These are phyloP conservation scores for Nyleta sp. DNA, from an alignment of 2,888 invertebrate genomes.

Conservation along the genomic window DNA sequence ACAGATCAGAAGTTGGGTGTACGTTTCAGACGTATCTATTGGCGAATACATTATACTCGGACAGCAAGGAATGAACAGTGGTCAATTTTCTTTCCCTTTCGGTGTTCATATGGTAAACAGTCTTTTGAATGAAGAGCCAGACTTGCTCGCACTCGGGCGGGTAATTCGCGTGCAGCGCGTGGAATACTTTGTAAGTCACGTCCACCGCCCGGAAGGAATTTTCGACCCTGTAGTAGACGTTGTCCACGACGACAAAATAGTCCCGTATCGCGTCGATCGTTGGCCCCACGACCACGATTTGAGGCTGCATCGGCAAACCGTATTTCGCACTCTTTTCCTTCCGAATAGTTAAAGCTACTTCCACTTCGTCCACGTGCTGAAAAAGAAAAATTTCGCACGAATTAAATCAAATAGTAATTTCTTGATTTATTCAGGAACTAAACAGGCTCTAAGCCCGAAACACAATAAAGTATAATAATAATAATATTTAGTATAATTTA, in stretches of 20 bases:
- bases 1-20: neutral
- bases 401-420: neutral
- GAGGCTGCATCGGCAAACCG: conserved; percentile 53
- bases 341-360: conserved; percentile 36
- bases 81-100: conserved; percentile 49
- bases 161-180: conserved; percentile 58
- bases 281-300: conserved; percentile 55
- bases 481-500: too few species aligned
- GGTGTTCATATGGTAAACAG: conserved; percentile 52
- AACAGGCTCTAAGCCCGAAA: too few species aligned
- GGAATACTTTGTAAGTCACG: conserved; percentile 59
- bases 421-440: too few species aligned
- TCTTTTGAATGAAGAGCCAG: conserved; percentile 63
- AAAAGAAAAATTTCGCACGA: neutral
- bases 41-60: conserved; percentile 47
- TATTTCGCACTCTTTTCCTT: conserved; percentile 56
- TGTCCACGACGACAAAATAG: conserved; percentile 48
- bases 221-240: conserved; percentile 45
- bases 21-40: conserved; percentile 10
- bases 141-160: conserved; percentile 60
- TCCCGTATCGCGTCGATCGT: conserved; percentile 33
- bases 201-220: conserved; percentile 54
- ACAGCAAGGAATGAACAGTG: conserved; percentile 46
- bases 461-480: too few species aligned
- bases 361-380: conserved; percentile 40